Percentiles rank a stretch among this genome's conserved stretches.
Conservation (phyloP, 1,140 invertebrate genomes). For the Ceratosolen fusciceps region DNA sequence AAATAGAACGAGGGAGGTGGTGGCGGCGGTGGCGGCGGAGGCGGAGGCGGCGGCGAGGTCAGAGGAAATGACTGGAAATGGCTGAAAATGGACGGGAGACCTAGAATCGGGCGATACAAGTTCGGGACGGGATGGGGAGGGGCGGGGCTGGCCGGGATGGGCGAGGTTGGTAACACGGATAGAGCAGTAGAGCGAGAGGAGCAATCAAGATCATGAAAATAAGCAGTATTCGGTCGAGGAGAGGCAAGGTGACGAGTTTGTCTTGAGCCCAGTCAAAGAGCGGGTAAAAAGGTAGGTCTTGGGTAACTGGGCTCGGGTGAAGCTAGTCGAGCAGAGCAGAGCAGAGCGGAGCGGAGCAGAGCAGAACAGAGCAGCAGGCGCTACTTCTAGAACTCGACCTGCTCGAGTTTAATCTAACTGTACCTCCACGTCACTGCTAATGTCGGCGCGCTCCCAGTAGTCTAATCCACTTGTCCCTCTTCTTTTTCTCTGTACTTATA, state of each 20-base stretch:
- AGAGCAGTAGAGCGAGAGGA: not conserved
- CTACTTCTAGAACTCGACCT: conserved; percentile 52
- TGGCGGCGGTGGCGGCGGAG: no score
- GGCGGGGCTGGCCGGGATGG: not conserved
- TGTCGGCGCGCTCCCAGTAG: conserved; percentile 12
- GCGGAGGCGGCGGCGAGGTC: no score
- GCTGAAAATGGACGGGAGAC: not conserved
- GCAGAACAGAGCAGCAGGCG: no score
- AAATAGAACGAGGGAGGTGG: no score
- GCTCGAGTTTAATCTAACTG: conserved; percentile 66
- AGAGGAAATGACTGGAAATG: not conserved
- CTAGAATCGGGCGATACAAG: no score
- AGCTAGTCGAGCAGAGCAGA: conserved; percentile 46
- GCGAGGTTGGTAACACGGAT: not conserved
- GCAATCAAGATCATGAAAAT: not conserved
- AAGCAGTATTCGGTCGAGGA: not conserved
- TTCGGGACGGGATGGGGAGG: not conserved
- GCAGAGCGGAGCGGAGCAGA: no score
- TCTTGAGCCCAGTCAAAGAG: not conserved
- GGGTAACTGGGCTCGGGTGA: not conserved
- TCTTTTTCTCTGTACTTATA: not conserved
- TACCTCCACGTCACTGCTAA: conserved; percentile 54
- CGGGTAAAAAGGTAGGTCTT: not conserved
- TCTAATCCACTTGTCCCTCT: conserved; percentile 41
- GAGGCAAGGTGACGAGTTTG: conserved; percentile 22